A percentile compares a stretch with the other conserved stretches of the same genome.
phyloP scores from a whole-genome alignment of 2,888 invertebrate species.

The Sinotaia quadrata region DNA sequence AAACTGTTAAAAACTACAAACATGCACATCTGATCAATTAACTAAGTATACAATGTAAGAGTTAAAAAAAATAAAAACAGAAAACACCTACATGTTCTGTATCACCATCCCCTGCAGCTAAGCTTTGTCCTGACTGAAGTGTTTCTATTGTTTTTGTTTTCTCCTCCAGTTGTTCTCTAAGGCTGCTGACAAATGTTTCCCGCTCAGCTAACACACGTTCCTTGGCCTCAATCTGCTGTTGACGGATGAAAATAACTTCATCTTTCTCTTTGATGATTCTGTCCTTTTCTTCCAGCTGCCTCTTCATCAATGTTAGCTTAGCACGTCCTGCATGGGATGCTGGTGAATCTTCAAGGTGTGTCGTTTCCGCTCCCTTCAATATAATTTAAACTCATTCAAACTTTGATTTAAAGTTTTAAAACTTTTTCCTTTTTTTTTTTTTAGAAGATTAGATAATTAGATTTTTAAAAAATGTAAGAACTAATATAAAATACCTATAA shows the following conservation, averaged over 20 bases:
- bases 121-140: slow-evolving; percentile 35
- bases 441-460: no score
- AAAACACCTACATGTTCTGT: no score
- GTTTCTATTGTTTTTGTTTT: slow-evolving; percentile 60
- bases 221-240: slow-evolving; percentile 57
- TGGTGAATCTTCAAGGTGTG: slow-evolving; percentile 3
- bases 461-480: no score
- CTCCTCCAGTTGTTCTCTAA: slow-evolving; percentile 74
- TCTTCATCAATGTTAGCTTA: slow-evolving; percentile 66
- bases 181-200: slow-evolving; percentile 71
- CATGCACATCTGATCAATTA: no score
- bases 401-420: no score
- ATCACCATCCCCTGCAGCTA: slow-evolving; percentile 27
- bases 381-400: no score
- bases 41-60: no score
- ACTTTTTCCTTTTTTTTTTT: no score
- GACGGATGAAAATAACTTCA: slow-evolving; percentile 48
- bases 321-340: slow-evolving; percentile 26
- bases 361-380: slow-evolving; percentile 12
- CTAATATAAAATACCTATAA: no score
- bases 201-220: slow-evolving; percentile 62
- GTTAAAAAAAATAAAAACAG: no score
- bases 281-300: slow-evolving; percentile 69
- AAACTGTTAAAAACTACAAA: no score
- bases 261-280: slow-evolving; percentile 55